A percentile compares a stretch with the other conserved stretches of the same genome.
Evolutionary conservation across 2,888 invertebrate species (phyloP).

Genomic region (Stratiomys singularior): DNA sequence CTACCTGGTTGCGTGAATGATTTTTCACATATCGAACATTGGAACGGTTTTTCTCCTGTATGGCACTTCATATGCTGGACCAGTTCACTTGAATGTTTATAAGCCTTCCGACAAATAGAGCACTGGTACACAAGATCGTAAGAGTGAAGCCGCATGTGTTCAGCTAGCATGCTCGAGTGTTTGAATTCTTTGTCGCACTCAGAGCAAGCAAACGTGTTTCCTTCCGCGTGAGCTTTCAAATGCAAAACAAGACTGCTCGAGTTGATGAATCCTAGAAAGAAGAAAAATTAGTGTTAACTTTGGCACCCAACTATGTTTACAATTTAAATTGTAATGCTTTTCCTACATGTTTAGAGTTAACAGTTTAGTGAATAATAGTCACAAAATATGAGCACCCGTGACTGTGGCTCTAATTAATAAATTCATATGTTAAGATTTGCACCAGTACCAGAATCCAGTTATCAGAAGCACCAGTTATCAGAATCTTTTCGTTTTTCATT

Average conservation of each 20-base stretch:
- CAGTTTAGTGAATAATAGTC: too few relatives aligned
- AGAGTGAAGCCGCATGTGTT: constrained; percentile 65
- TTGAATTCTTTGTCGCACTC: constrained; percentile 65
- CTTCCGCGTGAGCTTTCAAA: constrained; percentile 61
- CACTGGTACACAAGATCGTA: constrained; percentile 64
- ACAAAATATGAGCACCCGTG: too few relatives aligned
- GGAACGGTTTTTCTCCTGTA: constrained; percentile 66
- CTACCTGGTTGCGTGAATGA: constrained; percentile 66
- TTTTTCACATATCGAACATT: constrained; percentile 64
- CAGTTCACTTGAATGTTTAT: constrained; percentile 63
- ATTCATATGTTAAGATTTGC: too few relatives aligned
- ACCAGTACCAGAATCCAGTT: too few relatives aligned
- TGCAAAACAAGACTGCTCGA: constrained; percentile 62
- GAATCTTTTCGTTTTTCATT: too few relatives aligned
- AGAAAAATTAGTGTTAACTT: not conserved
- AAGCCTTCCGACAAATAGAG: constrained; percentile 62
- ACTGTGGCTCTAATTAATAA: too few relatives aligned
- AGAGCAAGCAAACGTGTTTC: constrained; percentile 60
- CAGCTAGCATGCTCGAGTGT: constrained; percentile 63
- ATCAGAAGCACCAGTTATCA: too few relatives aligned
- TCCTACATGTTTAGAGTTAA: too few relatives aligned
- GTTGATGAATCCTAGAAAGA: constrained; percentile 60
- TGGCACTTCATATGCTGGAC: constrained; percentile 66
- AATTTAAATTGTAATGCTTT: too few relatives aligned
- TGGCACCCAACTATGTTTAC: too few relatives aligned